Conservation (phyloP, 2,113 vertebrate species). For the Ailuropoda melanoleuca region DNA sequence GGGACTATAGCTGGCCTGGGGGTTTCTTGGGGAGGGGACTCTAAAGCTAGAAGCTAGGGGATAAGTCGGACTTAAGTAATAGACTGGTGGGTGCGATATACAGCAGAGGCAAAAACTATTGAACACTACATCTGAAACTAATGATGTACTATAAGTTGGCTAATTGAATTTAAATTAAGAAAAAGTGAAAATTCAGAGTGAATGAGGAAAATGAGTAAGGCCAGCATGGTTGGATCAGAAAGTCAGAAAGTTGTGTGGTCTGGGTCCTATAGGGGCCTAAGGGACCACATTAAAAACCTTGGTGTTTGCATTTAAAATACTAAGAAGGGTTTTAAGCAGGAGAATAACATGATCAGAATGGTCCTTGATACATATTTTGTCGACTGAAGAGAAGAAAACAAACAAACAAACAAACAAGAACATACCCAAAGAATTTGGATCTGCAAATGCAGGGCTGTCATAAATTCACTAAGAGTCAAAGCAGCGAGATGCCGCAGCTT, state of each 20-base stretch:
- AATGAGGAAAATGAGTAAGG: rapidly evolving
- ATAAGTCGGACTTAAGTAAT: not conserved
- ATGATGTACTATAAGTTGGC: too few species aligned
- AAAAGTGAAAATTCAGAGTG: not conserved
- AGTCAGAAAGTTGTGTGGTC: rapidly evolving
- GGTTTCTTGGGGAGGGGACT: not conserved
- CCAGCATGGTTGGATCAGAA: rapidly evolving
- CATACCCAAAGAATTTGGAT: rapidly evolving
- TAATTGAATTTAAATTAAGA: too few species aligned
- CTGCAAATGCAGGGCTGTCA: not conserved
- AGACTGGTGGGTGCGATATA: rapidly evolving
- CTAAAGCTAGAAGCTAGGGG: not conserved
- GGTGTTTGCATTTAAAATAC: not conserved
- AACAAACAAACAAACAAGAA: too few species aligned
- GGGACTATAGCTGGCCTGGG: rapidly evolving
- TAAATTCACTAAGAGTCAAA: not conserved
- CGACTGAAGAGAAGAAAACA: not conserved
- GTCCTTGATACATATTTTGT: not conserved
- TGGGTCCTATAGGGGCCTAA: rapidly evolving
- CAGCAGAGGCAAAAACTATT: not conserved
- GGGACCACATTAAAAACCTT: not conserved
- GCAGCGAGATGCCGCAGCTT: not conserved
- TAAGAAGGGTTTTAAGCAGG: not conserved
- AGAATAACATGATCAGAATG: rapidly evolving
- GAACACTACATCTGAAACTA: not conserved